phyloP scores from a whole-genome alignment of 2,113 vertebrate genomes.

The Coptodon bakossiorum region DNA sequence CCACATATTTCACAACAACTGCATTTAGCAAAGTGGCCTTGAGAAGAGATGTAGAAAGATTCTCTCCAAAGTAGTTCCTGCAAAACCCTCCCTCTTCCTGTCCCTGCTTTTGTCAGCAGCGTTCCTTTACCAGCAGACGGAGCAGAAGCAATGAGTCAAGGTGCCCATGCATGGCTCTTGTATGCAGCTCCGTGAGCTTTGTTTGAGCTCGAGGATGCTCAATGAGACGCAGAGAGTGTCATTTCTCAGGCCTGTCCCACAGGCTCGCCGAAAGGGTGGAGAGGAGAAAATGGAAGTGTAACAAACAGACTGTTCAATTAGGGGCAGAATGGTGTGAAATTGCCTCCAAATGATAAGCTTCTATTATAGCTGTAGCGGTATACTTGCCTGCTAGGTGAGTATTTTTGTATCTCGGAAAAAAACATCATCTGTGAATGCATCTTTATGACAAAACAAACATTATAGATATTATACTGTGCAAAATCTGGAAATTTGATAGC shows the following conservation, averaged over 20 bases:
- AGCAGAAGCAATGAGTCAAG: constrained; percentile 53
- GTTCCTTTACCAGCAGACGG: constrained; percentile 36
- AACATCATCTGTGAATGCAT: constrained; percentile 5
- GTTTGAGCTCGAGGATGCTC: constrained; percentile 72
- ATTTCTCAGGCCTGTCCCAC: constrained; percentile 77
- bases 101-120: background rate
- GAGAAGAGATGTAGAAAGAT: background rate
- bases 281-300: constrained; percentile 71
- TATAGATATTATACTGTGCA: background rate
- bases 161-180: constrained; percentile 44
- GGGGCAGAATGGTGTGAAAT: constrained; percentile 77
- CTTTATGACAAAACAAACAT: constrained; percentile 34
- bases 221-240: constrained; percentile 76
- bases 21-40: background rate
- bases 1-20: background rate
- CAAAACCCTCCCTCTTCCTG: background rate
- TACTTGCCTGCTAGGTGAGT: constrained; percentile 62
- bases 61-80: background rate
- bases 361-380: constrained; percentile 62
- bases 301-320: constrained; percentile 82
- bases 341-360: constrained; percentile 78
- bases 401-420: constrained; percentile 29
- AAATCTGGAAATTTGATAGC: background rate
- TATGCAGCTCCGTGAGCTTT: constrained; percentile 60
- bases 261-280: constrained; percentile 60